A percentile compares a stretch with the other conserved stretches of the same genome.
Conservation (phyloP, 2,113 vertebrate genomes). For the Andinoacara biseriatus region DNA sequence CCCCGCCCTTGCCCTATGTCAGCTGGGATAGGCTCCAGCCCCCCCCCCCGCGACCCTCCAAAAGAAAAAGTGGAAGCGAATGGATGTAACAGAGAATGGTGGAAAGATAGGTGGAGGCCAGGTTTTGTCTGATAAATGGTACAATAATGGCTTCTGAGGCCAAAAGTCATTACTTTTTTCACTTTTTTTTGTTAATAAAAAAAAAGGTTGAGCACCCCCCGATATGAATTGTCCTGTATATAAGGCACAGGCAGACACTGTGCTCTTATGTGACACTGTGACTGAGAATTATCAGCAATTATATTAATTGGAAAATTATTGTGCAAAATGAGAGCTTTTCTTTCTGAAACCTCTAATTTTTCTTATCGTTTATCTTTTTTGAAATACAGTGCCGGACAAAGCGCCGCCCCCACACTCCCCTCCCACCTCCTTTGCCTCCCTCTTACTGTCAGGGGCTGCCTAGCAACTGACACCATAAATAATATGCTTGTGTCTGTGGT, state of each 20-base stretch:
- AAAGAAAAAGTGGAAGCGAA: too few species aligned
- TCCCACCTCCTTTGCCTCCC: slow-evolving; percentile 40
- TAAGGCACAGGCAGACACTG: background rate
- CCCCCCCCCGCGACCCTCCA: too few species aligned
- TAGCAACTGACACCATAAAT: slow-evolving; percentile 77
- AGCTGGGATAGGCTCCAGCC: too few species aligned
- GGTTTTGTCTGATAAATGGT: background rate
- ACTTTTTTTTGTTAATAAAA: background rate
- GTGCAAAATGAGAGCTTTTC: background rate
- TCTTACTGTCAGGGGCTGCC: slow-evolving; percentile 62
- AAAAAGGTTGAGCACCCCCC: background rate
- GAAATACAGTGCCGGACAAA: slow-evolving; percentile 56
- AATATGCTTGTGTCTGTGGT: slow-evolving; percentile 49
- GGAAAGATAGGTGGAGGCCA: background rate
- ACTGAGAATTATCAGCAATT: background rate
- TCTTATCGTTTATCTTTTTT: slow-evolving; percentile 43
- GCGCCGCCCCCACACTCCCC: slow-evolving; percentile 40
- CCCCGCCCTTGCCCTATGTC: too few species aligned
- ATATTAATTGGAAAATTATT: background rate
- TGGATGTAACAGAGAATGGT: background rate
- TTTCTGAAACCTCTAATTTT: background rate
- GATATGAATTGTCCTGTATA: background rate
- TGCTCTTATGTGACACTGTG: background rate
- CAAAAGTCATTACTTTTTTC: background rate
- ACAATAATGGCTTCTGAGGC: background rate